These are phyloP conservation scores for Patella vulgata DNA, from an alignment of 1,140 invertebrate genomes.

Conservation along the genomic window DNA sequence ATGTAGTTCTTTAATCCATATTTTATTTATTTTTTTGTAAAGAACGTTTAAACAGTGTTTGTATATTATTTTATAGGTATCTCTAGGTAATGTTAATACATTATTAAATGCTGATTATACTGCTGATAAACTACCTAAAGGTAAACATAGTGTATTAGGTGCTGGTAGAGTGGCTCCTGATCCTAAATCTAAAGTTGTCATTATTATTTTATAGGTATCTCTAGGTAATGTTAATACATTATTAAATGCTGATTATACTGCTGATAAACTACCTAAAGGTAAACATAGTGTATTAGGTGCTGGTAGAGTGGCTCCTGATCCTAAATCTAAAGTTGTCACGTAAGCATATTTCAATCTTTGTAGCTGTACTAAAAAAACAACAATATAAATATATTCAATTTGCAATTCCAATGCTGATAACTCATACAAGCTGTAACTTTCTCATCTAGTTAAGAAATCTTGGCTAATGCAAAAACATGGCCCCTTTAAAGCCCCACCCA, in stretches of 20 bases:
- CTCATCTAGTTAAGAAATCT: too few species aligned
- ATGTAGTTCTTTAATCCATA: too few species aligned
- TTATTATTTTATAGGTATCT: slow-evolving; percentile 52
- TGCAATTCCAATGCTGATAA: too few species aligned
- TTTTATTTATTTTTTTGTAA: too few species aligned
- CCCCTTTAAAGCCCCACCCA: too few species aligned
- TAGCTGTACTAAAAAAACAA: too few species aligned
- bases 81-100: slow-evolving; percentile 59
- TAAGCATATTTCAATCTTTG: too few species aligned
- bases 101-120: slow-evolving; percentile 58
- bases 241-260: slow-evolving; percentile 57
- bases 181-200: slow-evolving; percentile 37
- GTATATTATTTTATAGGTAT: slow-evolving; percentile 50
- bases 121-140: slow-evolving; percentile 56
- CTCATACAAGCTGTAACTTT: too few species aligned
- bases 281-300: slow-evolving; percentile 62
- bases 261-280: slow-evolving; percentile 55
- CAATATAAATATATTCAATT: too few species aligned
- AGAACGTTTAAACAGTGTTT: not conserved
- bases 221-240: slow-evolving; percentile 59
- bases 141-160: slow-evolving; percentile 62
- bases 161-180: slow-evolving; percentile 57
- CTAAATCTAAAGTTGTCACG: slow-evolving; percentile 41
- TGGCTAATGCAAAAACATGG: too few species aligned
- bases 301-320: slow-evolving; percentile 57